Evolutionary conservation across 2,888 invertebrate species (phyloP).

Genomic region (Atethmia centrago): DNA sequence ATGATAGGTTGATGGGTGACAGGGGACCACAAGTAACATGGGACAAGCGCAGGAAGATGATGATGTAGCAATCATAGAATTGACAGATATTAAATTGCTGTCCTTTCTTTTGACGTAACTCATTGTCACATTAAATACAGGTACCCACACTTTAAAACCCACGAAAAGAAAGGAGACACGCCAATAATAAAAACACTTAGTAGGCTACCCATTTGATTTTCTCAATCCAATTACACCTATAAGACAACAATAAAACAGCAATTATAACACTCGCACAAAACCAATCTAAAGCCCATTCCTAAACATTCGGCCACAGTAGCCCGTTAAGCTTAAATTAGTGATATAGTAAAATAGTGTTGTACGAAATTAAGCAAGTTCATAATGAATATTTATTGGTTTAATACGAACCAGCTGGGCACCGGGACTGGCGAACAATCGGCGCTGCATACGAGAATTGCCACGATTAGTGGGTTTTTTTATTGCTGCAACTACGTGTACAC

Average conservation of each 20-base stretch:
- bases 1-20: too few relatives aligned
- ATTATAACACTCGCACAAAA: constrained; percentile 45
- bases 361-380: constrained; percentile 88
- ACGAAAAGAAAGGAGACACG: too few relatives aligned
- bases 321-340: constrained; percentile 85
- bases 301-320: constrained; percentile 68
- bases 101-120: neutral
- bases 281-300: constrained; percentile 65
- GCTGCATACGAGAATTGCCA: constrained; percentile 82
- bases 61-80: too few relatives aligned
- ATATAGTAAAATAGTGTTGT: constrained; percentile 86
- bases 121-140: neutral
- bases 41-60: too few relatives aligned
- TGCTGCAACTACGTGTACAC: constrained; percentile 51
- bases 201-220: neutral
- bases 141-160: too few relatives aligned
- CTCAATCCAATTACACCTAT: neutral
- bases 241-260: constrained; percentile 62
- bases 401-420: constrained; percentile 84
- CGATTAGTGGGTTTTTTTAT: constrained; percentile 79
- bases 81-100: too few relatives aligned
- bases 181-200: neutral
- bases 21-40: too few relatives aligned
- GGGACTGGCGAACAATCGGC: constrained; percentile 81
- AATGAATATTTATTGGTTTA: constrained; percentile 90